Percentiles rank a stretch among this genome's conserved stretches.
phyloP scores from a whole-genome alignment of 2,113 vertebrate genomes.

The Dicaeum eximium region DNA sequence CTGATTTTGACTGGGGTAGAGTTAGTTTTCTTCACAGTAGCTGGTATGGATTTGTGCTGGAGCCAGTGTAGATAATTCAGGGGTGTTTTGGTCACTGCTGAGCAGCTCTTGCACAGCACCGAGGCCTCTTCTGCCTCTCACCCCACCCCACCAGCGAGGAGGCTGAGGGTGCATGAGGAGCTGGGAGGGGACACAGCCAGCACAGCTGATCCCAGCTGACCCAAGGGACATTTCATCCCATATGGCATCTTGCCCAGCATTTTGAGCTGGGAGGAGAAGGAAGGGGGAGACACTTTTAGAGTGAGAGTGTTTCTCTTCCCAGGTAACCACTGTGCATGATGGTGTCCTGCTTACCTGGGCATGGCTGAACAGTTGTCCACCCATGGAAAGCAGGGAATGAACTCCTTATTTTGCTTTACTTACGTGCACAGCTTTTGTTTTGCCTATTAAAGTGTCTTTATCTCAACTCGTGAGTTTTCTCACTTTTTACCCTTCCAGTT shows the following conservation, averaged over 20 bases:
- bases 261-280: neutral
- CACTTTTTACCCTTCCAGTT: neutral
- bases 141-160: fast-evolving
- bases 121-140: neutral
- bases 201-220: neutral
- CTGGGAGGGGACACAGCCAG: neutral
- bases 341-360: neutral
- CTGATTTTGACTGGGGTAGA: neutral
- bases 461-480: neutral
- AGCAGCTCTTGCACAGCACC: neutral
- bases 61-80: neutral
- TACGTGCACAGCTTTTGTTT: neutral
- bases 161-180: neutral
- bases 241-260: neutral
- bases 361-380: neutral
- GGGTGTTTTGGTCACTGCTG: neutral
- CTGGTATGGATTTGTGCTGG: neutral
- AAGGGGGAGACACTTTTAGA: neutral
- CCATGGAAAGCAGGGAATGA: neutral
- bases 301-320: neutral
- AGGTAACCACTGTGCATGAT: neutral
- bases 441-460: neutral
- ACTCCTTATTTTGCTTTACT: neutral
- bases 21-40: neutral
- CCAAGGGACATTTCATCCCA: neutral